Conservation (phyloP, 1,140 invertebrate species). For the Mylabris phalerata region DNA sequence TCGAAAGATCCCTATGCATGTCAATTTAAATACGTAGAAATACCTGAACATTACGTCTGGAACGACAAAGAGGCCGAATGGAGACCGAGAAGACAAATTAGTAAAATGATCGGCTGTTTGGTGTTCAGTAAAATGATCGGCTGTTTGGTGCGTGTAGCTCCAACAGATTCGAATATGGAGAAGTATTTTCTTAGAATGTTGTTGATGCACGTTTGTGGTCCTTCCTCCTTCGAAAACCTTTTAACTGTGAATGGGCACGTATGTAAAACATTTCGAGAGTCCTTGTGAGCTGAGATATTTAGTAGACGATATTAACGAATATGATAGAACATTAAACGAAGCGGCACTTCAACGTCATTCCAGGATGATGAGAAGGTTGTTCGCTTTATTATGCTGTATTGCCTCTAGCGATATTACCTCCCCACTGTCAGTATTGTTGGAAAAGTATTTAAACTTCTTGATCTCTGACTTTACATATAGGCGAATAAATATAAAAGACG, state of each 20-base stretch:
- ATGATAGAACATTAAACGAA: neutral
- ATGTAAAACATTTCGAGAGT: neutral
- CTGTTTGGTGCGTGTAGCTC: no score
- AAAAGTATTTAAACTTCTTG: neutral
- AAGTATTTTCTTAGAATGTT: no score
- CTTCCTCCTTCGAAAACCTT: constrained; percentile 1
- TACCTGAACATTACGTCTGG: constrained; percentile 2
- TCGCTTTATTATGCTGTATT: neutral
- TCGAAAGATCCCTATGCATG: neutral
- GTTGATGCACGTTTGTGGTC: neutral
- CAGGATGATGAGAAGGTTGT: neutral
- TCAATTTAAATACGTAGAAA: neutral
- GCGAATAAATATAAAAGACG: neutral
- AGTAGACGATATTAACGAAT: neutral
- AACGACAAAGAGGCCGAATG: neutral
- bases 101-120: neutral
- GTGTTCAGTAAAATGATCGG: neutral
- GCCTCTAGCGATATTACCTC: neutral
- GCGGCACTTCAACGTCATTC: neutral
- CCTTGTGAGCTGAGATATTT: neutral
- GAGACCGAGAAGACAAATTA: neutral
- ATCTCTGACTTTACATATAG: neutral
- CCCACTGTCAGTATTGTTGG: neutral
- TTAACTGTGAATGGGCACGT: neutral
- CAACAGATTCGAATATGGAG: no score